Percentiles rank a stretch among this genome's conserved stretches.
These are phyloP conservation scores for Rousettus madagascariensis DNA, from an alignment of 2,797 vertebrate genomes.

Conservation along the genomic window DNA sequence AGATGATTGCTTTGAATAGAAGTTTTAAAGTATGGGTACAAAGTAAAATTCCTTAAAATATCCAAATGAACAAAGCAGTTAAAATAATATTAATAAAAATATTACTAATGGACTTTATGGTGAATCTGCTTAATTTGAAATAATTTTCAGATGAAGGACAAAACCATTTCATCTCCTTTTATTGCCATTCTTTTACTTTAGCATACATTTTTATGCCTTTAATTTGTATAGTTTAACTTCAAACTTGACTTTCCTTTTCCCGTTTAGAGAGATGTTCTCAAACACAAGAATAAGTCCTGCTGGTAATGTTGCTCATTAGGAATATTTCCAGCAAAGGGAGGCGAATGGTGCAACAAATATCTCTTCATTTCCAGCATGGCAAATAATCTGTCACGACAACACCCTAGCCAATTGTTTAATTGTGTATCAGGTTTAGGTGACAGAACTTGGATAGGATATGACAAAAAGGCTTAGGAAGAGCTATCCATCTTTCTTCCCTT, in stretches of 20 bases:
- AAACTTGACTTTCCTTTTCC: not conserved
- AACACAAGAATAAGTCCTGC: slow-evolving; percentile 42
- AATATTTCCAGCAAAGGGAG: slow-evolving; percentile 48
- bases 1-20: slow-evolving; percentile 42
- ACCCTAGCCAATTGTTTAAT: slow-evolving; percentile 57
- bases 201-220: not conserved
- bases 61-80: slow-evolving; percentile 9
- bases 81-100: slow-evolving; percentile 29
- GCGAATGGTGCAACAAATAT: slow-evolving; percentile 44
- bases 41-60: slow-evolving; percentile 29
- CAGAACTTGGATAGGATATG: slow-evolving; percentile 43
- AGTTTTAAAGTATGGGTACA: not conserved
- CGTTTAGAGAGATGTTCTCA: not conserved
- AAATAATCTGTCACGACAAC: slow-evolving; percentile 60
- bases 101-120: not conserved
- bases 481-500: slow-evolving; percentile 42
- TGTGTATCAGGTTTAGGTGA: slow-evolving; percentile 59
- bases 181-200: slow-evolving; percentile 4
- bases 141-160: slow-evolving; percentile 36
- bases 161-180: not conserved
- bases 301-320: slow-evolving; percentile 49
- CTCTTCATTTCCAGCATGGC: slow-evolving; percentile 56
- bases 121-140: slow-evolving; percentile 44
- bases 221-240: not conserved
- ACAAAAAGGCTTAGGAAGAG: slow-evolving; percentile 43